Evolutionary conservation across 2,113 vertebrate species (phyloP).

Genomic region (Syrrhaptes paradoxus): DNA sequence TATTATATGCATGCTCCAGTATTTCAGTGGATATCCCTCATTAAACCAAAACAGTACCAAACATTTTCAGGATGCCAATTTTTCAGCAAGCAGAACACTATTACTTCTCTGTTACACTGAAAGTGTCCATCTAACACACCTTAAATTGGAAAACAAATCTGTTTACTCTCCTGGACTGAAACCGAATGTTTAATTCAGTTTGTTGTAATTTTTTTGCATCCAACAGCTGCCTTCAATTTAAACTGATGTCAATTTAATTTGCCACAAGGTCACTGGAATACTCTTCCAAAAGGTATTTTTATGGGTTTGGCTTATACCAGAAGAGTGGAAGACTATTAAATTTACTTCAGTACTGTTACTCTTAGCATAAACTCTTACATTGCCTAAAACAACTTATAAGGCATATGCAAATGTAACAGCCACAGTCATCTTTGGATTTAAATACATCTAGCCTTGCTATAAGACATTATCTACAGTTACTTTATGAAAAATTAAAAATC

Average conservation of each 20-base stretch:
- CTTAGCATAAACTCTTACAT: not conserved
- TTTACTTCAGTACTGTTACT: not conserved
- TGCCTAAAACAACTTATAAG: not conserved
- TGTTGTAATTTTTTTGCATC: not conserved
- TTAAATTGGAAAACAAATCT: not conserved
- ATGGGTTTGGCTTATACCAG: not conserved
- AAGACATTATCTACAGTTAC: not conserved
- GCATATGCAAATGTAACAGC: not conserved
- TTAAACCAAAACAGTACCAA: not conserved
- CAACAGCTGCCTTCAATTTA: not conserved
- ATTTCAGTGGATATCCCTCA: not conserved
- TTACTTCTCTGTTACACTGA: not conserved
- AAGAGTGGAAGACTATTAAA: not conserved
- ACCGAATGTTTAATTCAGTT: not conserved
- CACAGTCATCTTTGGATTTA: not conserved
- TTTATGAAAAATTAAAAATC: not conserved
- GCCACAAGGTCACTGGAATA: not conserved
- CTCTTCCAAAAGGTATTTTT: not conserved
- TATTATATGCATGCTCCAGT: constrained; percentile 5
- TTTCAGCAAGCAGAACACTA: not conserved
- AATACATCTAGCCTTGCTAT: not conserved
- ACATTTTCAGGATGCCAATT: not conserved
- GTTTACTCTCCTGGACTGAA: not conserved
- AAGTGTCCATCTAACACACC: not conserved
- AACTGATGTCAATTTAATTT: not conserved